These are phyloP conservation scores for Dolichoris vasculosae DNA, from an alignment of 1,140 invertebrate species.

Conservation along the genomic window DNA sequence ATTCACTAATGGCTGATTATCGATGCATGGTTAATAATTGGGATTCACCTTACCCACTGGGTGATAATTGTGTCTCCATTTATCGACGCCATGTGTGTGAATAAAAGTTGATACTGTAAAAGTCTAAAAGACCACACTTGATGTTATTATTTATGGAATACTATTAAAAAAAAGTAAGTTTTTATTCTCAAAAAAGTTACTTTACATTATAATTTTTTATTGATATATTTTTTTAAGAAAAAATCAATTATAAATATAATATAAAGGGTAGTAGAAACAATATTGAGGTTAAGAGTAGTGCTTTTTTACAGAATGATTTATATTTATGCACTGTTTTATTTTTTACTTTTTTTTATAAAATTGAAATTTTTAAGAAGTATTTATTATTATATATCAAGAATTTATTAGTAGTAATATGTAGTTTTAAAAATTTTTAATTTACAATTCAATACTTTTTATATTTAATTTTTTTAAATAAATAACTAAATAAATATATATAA, in stretches of 20 bases:
- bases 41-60: not conserved
- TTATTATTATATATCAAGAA: too few relatives aligned
- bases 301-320: not conserved
- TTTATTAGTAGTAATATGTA: not conserved
- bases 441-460: too few relatives aligned
- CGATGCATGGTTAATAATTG: constrained; percentile 1
- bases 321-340: not conserved
- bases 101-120: not conserved
- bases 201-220: not conserved
- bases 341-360: too few relatives aligned
- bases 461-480: too few relatives aligned
- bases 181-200: not conserved
- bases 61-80: not conserved
- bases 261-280: not conserved
- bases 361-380: too few relatives aligned
- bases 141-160: not conserved
- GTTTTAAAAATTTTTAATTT: not conserved
- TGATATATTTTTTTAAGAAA: not conserved
- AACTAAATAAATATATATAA: not conserved
- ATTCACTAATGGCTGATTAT: not conserved
- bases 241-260: not conserved
- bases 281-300: not conserved
- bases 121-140: not conserved
- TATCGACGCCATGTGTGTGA: not conserved
- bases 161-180: constrained; percentile 21